Evolutionary conservation across 2,797 vertebrate genomes (phyloP), one percentile per base, ranked within the genome.

Genomic region (Premnoplex brunnescens): DNA sequence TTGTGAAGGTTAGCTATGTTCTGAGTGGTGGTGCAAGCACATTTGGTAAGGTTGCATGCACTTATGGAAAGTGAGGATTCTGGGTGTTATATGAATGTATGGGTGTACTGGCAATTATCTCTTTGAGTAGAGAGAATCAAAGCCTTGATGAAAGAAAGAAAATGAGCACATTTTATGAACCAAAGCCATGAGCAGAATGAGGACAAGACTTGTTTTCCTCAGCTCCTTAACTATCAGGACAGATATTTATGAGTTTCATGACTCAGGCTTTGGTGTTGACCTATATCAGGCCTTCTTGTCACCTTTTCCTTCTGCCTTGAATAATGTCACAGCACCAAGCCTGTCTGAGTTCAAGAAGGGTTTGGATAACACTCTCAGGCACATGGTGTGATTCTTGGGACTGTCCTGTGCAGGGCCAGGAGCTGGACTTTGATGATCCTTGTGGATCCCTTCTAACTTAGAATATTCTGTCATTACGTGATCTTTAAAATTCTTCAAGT

Each of bases 31-130:
- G 24, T 43, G 27, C 0, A 0, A 85, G 39, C 17, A 64, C 9
- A 2, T 26, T 41, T 0, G 1, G 28, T 39, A 81, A 59, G 39
- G 56, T 16, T 2, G 4, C 5, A 5, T 0, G 1, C 32, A 18
- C 22, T 34, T 41, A 21, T 44, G 51, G 39, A 68, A 85, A 6
- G 10, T 23, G 34, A 64, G 37, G n/a, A 66, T 89, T 54, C 6
- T 62, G 48, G 34, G 56, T 34, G 27, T 34, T 52, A 27, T 6
- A 14, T 20, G 39, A 44, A 13, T 16, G 6, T 51, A 63, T 6
- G 19, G 41, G 52, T 26, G n/a, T 49, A 30, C 41, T 64, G 23
- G 36, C 48, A 58, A 15, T 8, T 48, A 60, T 39, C 21, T 83
- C 20, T 85, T 83, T 10, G 19, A 59, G 48, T 44, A 55, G 44